These are phyloP conservation scores for Fistularia tabacaria DNA, from an alignment of 2,797 vertebrate genomes.

Conservation along the genomic window DNA sequence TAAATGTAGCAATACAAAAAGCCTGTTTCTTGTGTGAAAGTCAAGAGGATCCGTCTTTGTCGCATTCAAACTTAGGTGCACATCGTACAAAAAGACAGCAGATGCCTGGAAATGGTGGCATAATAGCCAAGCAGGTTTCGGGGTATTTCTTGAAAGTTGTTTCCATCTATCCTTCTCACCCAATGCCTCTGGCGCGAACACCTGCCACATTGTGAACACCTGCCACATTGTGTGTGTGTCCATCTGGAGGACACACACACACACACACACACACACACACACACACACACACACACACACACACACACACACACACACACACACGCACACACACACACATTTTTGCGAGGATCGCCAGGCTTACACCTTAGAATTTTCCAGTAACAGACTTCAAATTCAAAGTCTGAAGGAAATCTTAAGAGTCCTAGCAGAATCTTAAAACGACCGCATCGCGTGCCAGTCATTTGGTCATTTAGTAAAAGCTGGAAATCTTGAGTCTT, in stretches of 20 bases:
- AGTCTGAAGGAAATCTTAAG: too few species aligned
- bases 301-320: slow-evolving; percentile 11
- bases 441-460: too few species aligned
- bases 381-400: too few species aligned
- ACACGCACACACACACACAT: slow-evolving; percentile 10
- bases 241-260: slow-evolving; percentile 27
- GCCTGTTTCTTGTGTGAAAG: not conserved
- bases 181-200: slow-evolving; percentile 39
- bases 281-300: slow-evolving; percentile 12
- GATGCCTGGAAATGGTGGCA: slow-evolving; percentile 30
- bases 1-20: too few species aligned
- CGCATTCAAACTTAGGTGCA: not conserved
- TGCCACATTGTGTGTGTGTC: slow-evolving; percentile 16
- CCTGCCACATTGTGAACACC: slow-evolving; percentile 35
- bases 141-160: slow-evolving; percentile 35
- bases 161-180: slow-evolving; percentile 31
- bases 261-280: slow-evolving; percentile 12
- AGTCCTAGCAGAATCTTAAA: too few species aligned
- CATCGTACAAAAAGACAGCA: slow-evolving; percentile 19
- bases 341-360: not conserved
- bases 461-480: too few species aligned
- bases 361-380: too few species aligned
- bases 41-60: slow-evolving; percentile 4
- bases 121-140: slow-evolving; percentile 28
- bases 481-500: too few species aligned